Percentiles rank a stretch among this genome's conserved stretches.
Conservation (phyloP, 2,888 invertebrate species). For the Meiosimyza decipiens region DNA sequence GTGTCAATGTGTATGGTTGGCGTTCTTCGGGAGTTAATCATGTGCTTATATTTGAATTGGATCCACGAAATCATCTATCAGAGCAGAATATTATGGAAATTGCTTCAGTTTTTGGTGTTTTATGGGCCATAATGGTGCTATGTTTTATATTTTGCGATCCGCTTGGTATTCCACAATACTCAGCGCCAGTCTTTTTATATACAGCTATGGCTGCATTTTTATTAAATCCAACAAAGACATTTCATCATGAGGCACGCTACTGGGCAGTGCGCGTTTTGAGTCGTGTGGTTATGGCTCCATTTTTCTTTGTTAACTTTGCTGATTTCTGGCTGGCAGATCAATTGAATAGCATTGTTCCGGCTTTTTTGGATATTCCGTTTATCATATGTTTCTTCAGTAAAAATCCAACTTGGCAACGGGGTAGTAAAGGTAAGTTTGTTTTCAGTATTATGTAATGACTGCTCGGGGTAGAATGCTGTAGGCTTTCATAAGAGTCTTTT, state of each 20-base stretch:
- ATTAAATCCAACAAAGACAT: slow-evolving; percentile 80
- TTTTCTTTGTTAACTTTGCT: slow-evolving; percentile 82
- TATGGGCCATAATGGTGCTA: slow-evolving; percentile 77
- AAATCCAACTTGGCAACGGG: slow-evolving; percentile 71
- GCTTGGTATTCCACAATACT: slow-evolving; percentile 79
- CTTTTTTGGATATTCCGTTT: slow-evolving; percentile 83
- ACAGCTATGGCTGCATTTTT: slow-evolving; percentile 76
- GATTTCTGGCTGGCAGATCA: slow-evolving; percentile 91
- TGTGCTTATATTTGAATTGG: slow-evolving; percentile 84
- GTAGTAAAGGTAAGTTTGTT: slow-evolving; percentile 55
- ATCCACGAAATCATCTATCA: slow-evolving; percentile 80
- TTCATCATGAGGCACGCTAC: slow-evolving; percentile 80
- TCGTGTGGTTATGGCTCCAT: slow-evolving; percentile 78
- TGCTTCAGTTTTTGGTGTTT: slow-evolving; percentile 79
- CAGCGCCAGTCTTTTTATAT: slow-evolving; percentile 78
- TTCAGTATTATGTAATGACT: too few species aligned
- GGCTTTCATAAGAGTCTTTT: too few species aligned
- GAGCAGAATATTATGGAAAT: slow-evolving; percentile 84
- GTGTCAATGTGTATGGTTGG: slow-evolving; percentile 86
- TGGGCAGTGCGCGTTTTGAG: slow-evolving; percentile 74
- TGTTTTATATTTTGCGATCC: slow-evolving; percentile 76
- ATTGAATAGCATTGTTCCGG: slow-evolving; percentile 80
- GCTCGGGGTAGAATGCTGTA: too few species aligned
- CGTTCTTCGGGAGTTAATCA: slow-evolving; percentile 85
- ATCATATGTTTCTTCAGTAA: slow-evolving; percentile 80